phyloP scores from a whole-genome alignment of 2,888 invertebrate species.

The Cephalotes varians region DNA sequence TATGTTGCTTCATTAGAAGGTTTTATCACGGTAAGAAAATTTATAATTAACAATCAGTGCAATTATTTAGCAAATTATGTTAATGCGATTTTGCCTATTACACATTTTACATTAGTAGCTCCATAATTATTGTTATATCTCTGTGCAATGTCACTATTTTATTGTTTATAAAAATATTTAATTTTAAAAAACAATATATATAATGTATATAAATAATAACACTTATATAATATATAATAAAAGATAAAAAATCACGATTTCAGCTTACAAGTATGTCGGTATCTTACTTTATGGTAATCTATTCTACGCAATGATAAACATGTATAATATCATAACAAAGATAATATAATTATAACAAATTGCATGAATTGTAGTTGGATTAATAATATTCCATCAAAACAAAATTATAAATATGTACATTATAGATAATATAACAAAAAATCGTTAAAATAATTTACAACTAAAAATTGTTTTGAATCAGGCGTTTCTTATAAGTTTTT shows the following conservation, averaged over 20 bases:
- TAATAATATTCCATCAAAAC: not conserved
- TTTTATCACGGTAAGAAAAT: conserved; percentile 41
- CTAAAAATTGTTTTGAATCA: too few relatives aligned
- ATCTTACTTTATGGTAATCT: conserved; percentile 54
- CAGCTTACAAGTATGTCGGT: conserved; percentile 38
- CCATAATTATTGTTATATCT: not conserved
- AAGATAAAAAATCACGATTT: conserved; percentile 19
- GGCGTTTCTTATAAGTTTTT: too few relatives aligned
- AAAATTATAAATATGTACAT: conserved; percentile 2
- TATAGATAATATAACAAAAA: not conserved
- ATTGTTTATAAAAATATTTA: not conserved
- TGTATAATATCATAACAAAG: not conserved
- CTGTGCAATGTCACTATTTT: not conserved
- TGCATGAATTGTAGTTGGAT: not conserved
- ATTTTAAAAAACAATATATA: not conserved
- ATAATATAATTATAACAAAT: not conserved
- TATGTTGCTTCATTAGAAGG: conserved; percentile 35
- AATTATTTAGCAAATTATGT: not conserved
- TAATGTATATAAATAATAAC: not conserved
- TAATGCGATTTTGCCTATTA: not conserved
- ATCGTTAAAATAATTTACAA: too few relatives aligned
- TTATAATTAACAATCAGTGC: not conserved
- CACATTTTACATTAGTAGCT: not conserved
- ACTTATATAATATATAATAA: not conserved
- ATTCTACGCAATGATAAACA: conserved; percentile 25